phyloP scores from a whole-genome alignment of 2,113 vertebrate species.

The Patagioenas fasciata region DNA sequence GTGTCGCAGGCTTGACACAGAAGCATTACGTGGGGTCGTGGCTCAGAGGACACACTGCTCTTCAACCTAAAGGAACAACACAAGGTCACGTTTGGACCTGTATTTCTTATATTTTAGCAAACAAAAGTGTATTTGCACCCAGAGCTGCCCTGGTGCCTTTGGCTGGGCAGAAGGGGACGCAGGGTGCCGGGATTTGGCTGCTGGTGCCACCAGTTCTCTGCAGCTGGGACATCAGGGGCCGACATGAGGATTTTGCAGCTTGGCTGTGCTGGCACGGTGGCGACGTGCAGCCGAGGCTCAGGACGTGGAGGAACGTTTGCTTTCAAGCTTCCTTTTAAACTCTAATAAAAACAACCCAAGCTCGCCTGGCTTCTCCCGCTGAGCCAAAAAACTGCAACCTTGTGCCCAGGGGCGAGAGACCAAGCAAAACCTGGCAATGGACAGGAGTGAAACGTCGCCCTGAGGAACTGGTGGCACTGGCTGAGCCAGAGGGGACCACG shows the following conservation, averaged over 20 bases:
- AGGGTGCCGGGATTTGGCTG: neutral
- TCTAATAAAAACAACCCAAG: neutral
- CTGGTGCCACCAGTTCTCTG: neutral
- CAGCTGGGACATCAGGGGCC: neutral
- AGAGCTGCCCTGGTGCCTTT: too few relatives aligned
- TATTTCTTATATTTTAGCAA: neutral
- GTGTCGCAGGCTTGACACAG: neutral
- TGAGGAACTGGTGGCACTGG: fast-evolving
- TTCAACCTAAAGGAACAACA: neutral
- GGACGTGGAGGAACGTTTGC: neutral
- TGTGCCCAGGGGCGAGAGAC: neutral
- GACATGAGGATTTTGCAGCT: neutral
- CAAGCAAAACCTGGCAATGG: fast-evolving
- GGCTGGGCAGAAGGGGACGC: too few relatives aligned
- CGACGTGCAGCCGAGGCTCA: neutral
- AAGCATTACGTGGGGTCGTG: fast-evolving
- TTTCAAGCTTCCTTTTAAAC: neutral
- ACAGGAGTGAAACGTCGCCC: neutral
- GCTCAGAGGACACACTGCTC: neutral
- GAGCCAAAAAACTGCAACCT: neutral
- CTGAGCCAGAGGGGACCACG: neutral
- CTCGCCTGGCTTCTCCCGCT: neutral
- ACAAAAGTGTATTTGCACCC: neutral
- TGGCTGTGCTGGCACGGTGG: neutral
- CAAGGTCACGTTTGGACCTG: neutral